Conservation (phyloP, 2,888 invertebrate species). For the Emesis russula region DNA sequence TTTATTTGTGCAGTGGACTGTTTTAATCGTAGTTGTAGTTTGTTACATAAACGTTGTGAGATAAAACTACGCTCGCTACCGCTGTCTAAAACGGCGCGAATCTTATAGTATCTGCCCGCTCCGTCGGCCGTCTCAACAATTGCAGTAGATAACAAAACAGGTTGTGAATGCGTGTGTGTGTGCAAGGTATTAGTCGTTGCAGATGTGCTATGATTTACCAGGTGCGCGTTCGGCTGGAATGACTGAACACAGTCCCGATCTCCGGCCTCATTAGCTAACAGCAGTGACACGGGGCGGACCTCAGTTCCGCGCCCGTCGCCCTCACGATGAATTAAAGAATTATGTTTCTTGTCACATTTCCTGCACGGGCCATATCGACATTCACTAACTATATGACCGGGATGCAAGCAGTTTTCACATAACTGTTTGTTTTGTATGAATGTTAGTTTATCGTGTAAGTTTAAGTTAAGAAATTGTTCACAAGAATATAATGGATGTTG, state of each 20-base stretch:
- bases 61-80: constrained; percentile 35
- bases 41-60: constrained; percentile 17
- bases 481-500: constrained; percentile 19
- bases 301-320: neutral
- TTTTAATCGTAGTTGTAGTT: constrained; percentile 1
- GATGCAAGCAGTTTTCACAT: constrained; percentile 31
- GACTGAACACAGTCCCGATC: neutral
- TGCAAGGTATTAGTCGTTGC: neutral
- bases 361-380: constrained; percentile 29
- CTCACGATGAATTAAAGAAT: constrained; percentile 31
- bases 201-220: neutral
- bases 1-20: constrained; percentile 19
- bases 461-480: neutral
- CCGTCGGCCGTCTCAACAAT: constrained; percentile 19
- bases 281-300: constrained; percentile 6
- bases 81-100: constrained; percentile 32
- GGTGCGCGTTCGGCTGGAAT: neutral
- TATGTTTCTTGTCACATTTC: constrained; percentile 29
- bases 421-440: constrained; percentile 24
- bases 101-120: neutral
- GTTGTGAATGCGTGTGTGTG: constrained; percentile 1
- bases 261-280: neutral
- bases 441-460: neutral
- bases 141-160: constrained; percentile 31
- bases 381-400: constrained; percentile 16